A percentile compares a stretch with the other conserved stretches of the same genome.
Conservation (phyloP, 2,113 vertebrate genomes). For the Colius striatus region DNA sequence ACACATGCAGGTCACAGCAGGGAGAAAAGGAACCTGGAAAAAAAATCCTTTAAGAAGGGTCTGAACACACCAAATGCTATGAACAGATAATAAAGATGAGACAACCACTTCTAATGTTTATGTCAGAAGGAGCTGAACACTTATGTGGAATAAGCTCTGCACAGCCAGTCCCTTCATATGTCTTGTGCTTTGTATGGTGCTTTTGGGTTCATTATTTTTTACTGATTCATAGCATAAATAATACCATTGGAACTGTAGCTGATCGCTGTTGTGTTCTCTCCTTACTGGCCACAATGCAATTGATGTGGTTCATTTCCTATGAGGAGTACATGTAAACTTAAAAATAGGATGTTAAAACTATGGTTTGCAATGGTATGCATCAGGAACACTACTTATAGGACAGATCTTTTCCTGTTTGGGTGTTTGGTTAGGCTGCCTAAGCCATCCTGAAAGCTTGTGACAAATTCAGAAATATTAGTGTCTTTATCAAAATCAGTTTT, state of each 20-base stretch:
- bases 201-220: not conserved
- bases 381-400: not conserved
- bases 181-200: not conserved
- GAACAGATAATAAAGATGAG: not conserved
- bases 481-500: not conserved
- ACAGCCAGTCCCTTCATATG: accelerated
- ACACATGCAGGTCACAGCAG: not conserved
- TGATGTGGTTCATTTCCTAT: not conserved
- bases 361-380: not conserved
- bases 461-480: not conserved
- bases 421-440: not conserved
- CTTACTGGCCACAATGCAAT: not conserved
- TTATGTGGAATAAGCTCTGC: not conserved
- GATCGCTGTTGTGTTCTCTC: not conserved
- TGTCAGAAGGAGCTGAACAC: not conserved
- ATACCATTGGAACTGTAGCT: not conserved
- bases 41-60: not conserved
- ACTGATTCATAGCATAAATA: not conserved
- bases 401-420: not conserved
- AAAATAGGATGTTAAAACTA: not conserved
- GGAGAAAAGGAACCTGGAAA: too few relatives aligned
- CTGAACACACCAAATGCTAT: accelerated
- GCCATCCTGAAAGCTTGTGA: not conserved
- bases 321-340: not conserved
- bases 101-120: not conserved